phyloP scores from a whole-genome alignment of 1,140 invertebrate genomes.

The Rhynchophorus ferrugineus region DNA sequence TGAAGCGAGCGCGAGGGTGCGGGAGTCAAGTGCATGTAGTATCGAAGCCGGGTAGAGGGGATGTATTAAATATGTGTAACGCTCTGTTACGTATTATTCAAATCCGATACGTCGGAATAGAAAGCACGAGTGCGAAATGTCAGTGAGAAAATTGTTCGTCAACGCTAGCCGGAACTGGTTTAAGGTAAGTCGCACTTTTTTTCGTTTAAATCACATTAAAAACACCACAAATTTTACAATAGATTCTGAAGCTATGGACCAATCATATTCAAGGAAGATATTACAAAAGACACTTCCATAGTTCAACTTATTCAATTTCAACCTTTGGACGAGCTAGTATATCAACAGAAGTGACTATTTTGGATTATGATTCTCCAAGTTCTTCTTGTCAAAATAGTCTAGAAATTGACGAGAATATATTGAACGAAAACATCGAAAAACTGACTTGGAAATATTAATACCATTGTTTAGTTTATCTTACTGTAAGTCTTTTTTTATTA shows the following conservation, averaged over 20 bases:
- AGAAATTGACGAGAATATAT: constrained; percentile 29
- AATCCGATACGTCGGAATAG: constrained; percentile 10
- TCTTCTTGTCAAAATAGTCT: constrained; percentile 18
- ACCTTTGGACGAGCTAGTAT: constrained; percentile 27
- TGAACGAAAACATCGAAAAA: constrained; percentile 28
- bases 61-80: constrained; percentile 13
- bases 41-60: constrained; percentile 13
- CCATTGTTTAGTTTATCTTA: no score
- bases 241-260: constrained; percentile 28
- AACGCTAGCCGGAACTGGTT: constrained; percentile 29
- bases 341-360: constrained; percentile 28
- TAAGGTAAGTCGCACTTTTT: constrained; percentile 33
- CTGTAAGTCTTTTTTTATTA: no score
- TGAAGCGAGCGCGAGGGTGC: constrained; percentile 25
- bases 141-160: constrained; percentile 27
- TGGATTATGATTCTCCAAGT: constrained; percentile 23
- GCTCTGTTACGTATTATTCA: constrained; percentile 10
- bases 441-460: constrained; percentile 6
- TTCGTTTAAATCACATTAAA: no score
- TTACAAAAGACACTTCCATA: constrained; percentile 22
- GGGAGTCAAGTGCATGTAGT: constrained; percentile 26
- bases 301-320: constrained; percentile 24
- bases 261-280: constrained; percentile 25
- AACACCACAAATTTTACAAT: no score
- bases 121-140: no score